These are phyloP conservation scores for Micronycteris hirsuta DNA, from an alignment of 2,113 vertebrate genomes.

Conservation along the genomic window DNA sequence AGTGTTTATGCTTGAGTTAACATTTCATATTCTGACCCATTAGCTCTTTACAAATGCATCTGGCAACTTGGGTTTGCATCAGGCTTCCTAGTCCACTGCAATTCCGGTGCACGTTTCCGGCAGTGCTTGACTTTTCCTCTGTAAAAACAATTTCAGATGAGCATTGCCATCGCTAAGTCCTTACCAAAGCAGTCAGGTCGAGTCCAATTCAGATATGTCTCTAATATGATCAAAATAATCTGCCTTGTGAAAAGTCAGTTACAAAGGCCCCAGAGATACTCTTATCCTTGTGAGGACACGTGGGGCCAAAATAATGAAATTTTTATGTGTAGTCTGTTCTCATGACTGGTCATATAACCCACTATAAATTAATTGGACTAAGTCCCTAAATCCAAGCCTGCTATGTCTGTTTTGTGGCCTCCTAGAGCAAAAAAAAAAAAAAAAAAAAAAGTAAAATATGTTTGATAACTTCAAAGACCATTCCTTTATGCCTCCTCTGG, in stretches of 20 bases:
- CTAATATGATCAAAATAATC: slow-evolving; percentile 56
- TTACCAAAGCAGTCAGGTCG: slow-evolving; percentile 12
- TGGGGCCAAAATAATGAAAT: slow-evolving; percentile 40
- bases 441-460: slow-evolving; percentile 42
- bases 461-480: slow-evolving; percentile 4
- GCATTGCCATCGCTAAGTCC: neutral
- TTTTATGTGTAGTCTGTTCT: slow-evolving; percentile 44
- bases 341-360: slow-evolving; percentile 55
- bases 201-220: slow-evolving; percentile 36
- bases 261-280: slow-evolving; percentile 4
- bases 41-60: slow-evolving; percentile 2
- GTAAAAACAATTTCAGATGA: slow-evolving; percentile 40
- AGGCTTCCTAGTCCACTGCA: neutral
- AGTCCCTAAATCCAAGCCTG: slow-evolving; percentile 10
- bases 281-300: slow-evolving; percentile 35
- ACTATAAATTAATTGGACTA: slow-evolving; percentile 63
- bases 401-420: slow-evolving; percentile 19
- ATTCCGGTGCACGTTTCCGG: slow-evolving; percentile 26
- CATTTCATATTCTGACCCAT: neutral
- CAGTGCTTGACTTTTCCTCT: slow-evolving; percentile 41
- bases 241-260: slow-evolving; percentile 60
- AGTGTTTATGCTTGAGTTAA: neutral
- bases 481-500: neutral
- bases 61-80: neutral
- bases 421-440: slow-evolving; percentile 23